Percentiles rank a stretch among this genome's conserved stretches.
These are phyloP conservation scores for Endomychus coccineus DNA, from an alignment of 2,888 invertebrate species.

Conservation along the genomic window DNA sequence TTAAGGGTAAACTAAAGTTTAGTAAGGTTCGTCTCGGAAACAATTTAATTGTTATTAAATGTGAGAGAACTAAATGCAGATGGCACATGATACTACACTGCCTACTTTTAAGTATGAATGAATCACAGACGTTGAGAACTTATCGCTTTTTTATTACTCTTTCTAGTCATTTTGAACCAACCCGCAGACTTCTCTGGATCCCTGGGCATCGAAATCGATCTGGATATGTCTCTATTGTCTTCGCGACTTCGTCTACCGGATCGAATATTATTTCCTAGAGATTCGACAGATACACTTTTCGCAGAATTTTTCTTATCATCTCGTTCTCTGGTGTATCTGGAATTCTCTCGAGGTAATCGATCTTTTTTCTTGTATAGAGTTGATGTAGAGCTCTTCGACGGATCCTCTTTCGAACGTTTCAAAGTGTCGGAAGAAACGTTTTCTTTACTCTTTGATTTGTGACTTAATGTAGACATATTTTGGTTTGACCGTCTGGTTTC, in stretches of 20 bases:
- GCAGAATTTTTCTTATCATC: constrained; percentile 40
- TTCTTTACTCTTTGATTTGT: constrained; percentile 38
- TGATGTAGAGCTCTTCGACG: constrained; percentile 33
- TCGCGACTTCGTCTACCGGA: constrained; percentile 29
- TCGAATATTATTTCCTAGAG: constrained; percentile 47
- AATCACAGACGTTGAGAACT: constrained; percentile 37
- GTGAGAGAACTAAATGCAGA: constrained; percentile 38
- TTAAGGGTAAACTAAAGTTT: too few relatives aligned
- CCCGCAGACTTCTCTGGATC: constrained; percentile 65
- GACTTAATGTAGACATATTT: constrained; percentile 42
- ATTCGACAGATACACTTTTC: constrained; percentile 57
- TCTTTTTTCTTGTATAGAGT: constrained; percentile 42
- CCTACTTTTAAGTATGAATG: constrained; percentile 15
- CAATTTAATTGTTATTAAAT: constrained; percentile 36
- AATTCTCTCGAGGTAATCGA: constrained; percentile 45
- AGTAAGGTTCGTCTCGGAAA: constrained; percentile 34
- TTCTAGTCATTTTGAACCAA: constrained; percentile 60
- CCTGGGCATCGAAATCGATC: constrained; percentile 67
- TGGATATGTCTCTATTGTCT: constrained; percentile 47
- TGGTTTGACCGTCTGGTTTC: constrained; percentile 41
- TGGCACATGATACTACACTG: constrained; percentile 30
- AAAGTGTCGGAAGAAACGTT: constrained; percentile 32
- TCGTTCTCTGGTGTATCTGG: constrained; percentile 35
- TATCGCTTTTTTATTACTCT: constrained; percentile 41
- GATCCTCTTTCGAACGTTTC: constrained; percentile 35